Base-by-base conservation (phyloP, 2,797 vertebrate species). In the Pangasius larnaudii region DNA sequence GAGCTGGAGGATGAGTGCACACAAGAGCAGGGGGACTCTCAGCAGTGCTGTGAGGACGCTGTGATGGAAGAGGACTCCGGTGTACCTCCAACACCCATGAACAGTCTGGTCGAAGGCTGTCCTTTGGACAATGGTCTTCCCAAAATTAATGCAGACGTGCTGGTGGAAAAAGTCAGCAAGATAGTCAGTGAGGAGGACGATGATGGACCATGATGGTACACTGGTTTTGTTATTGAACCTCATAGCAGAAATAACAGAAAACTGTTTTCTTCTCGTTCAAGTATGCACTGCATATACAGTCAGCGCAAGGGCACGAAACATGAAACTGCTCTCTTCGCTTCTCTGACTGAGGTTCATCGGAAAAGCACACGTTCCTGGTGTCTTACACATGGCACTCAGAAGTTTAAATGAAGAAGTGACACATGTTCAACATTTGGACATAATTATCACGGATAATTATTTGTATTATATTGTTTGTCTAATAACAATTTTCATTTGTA, bases 91-190 rank as follows among this genome's bases (percentile, higher is more conserved):
- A 99, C 98, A 0, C 98, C 98, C 0, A 96, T 98, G 97, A 99
- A 99, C 96, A 99, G 98, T 91, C 95, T 99, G 92, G 98, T 98
- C 86, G 98, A 99, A 1, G 98, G 98, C 36, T 98, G 98, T 84
- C 98, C 98, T 0, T 95, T 99, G 75, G 97, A 98, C 0, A 94
- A 91, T n/a, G 96, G 97, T 0, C 95, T 97, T 86, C 98, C 97
- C 0, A 94, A 92, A 11, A 93, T 98, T 88, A 98, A 95, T 0
- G 94, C 96, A 0, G 96, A 96, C 61, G 97, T 95, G 0, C 93
- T 99, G 88, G 95, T 97, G 39, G 97, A 97, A 89, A 95, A 96
- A 85, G 96, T 98, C 91, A 96, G 92, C 93, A 96, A 94, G 91
- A 98, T 98, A 86, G 95, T 96, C 0, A 90, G 89, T 3, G 93